Evolutionary conservation across 2,113 vertebrate genomes (phyloP).

Genomic region (Grus americana): DNA sequence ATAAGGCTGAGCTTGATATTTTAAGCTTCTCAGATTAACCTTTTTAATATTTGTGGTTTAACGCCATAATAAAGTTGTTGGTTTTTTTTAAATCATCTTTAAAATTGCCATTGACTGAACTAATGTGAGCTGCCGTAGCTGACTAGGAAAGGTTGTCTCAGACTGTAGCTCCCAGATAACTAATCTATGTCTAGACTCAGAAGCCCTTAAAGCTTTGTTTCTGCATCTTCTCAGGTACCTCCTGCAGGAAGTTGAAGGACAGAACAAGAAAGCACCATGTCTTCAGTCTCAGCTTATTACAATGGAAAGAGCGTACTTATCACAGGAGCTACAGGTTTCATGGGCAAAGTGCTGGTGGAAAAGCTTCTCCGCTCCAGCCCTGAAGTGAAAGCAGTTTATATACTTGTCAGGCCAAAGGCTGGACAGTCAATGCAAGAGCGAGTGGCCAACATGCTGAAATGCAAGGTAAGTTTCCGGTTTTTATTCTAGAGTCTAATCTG

Average conservation of each 20-base stretch:
- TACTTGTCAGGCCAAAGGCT: conserved; percentile 91
- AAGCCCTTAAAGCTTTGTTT: not conserved
- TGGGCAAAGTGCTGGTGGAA: conserved; percentile 96
- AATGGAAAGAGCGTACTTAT: conserved; percentile 88
- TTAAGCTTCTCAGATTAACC: not conserved
- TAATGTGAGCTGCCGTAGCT: not conserved
- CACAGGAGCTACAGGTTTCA: conserved; percentile 93
- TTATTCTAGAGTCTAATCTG: not conserved
- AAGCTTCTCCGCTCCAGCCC: conserved; percentile 92
- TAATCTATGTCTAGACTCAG: not conserved
- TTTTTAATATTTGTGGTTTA: not conserved
- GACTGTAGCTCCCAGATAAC: not conserved
- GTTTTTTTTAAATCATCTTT: not conserved
- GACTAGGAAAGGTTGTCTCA: not conserved
- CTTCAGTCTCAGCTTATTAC: conserved; percentile 86
- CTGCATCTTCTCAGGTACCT: conserved; percentile 65
- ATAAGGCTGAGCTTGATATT: not conserved
- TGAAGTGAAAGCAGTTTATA: conserved; percentile 84
- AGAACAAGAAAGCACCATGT: conserved; percentile 72
- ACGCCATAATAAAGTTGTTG: not conserved
- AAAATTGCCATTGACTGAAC: not conserved
- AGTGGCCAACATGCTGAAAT: conserved; percentile 87
- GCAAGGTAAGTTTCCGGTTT: conserved; percentile 77
- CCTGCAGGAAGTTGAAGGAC: conserved; percentile 18
- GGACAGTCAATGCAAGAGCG: conserved; percentile 89